Conservation (phyloP, 1,140 invertebrate genomes). For the Nasonia longicornis region DNA sequence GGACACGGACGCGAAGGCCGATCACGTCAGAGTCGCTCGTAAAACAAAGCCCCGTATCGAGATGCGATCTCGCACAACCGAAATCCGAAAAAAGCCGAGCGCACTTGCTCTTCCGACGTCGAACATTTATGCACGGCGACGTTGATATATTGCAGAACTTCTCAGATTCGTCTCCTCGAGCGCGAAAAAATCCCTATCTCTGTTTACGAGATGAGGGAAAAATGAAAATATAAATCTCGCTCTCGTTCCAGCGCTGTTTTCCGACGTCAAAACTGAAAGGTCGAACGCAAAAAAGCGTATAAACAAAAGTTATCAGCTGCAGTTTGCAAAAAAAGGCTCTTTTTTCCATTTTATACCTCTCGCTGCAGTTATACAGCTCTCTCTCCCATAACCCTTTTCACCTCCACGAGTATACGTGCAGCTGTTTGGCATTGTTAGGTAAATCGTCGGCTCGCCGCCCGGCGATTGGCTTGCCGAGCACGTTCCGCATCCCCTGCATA, state of each 20-base stretch:
- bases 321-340: not conserved
- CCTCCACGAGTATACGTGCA: not conserved
- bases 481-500: not conserved
- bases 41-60: constrained; percentile 7
- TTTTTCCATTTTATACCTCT: not conserved
- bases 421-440: constrained; percentile 8
- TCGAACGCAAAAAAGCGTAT: too few species aligned
- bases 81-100: not conserved
- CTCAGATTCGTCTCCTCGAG: constrained; percentile 1
- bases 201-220: too few species aligned
- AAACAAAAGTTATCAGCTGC: too few species aligned
- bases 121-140: not conserved
- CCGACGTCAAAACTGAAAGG: too few species aligned
- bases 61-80: not conserved
- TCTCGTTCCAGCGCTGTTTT: too few species aligned
- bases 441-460: not conserved
- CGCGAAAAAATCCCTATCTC: not conserved
- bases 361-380: not conserved
- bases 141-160: not conserved
- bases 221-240: too few species aligned
- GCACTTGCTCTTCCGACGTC: not conserved
- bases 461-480: not conserved
- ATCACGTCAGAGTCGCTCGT: not conserved
- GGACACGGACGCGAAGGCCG: not conserved
- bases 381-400: not conserved